phyloP scores from a whole-genome alignment of 2,113 vertebrate genomes.

The Clupea harengus region DNA sequence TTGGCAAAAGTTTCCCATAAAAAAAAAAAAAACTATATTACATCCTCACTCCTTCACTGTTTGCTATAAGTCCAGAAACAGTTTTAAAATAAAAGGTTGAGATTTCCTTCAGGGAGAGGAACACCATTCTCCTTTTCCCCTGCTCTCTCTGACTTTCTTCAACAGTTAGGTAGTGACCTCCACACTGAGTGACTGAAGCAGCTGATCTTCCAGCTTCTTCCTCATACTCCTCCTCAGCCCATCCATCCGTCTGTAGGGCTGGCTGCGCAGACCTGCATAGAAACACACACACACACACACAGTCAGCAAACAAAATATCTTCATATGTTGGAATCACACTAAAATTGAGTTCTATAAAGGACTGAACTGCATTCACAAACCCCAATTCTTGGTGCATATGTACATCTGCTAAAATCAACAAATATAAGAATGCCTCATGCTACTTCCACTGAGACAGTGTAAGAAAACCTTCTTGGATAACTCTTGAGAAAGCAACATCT shows the following conservation, averaged over 20 bases:
- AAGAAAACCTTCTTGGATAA: neutral
- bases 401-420: neutral
- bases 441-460: neutral
- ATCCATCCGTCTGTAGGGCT: slow-evolving; percentile 42
- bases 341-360: neutral
- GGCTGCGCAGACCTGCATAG: slow-evolving; percentile 84
- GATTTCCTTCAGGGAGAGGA: neutral
- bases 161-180: slow-evolving; percentile 34
- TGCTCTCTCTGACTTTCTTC: neutral
- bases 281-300: slow-evolving; percentile 71
- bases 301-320: neutral
- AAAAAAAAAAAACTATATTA: neutral
- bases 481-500: neutral
- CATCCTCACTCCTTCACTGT: neutral
- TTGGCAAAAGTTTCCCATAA: neutral
- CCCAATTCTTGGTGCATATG: neutral
- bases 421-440: neutral
- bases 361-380: slow-evolving; percentile 1
- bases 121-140: neutral
- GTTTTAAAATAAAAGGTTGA: neutral
- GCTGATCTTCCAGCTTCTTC: slow-evolving; percentile 37
- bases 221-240: slow-evolving; percentile 58
- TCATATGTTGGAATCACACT: neutral
- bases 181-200: slow-evolving; percentile 38
- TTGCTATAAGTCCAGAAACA: neutral